Conservation (phyloP, 1,140 invertebrate species). For the Aporrectodea caliginosa region DNA sequence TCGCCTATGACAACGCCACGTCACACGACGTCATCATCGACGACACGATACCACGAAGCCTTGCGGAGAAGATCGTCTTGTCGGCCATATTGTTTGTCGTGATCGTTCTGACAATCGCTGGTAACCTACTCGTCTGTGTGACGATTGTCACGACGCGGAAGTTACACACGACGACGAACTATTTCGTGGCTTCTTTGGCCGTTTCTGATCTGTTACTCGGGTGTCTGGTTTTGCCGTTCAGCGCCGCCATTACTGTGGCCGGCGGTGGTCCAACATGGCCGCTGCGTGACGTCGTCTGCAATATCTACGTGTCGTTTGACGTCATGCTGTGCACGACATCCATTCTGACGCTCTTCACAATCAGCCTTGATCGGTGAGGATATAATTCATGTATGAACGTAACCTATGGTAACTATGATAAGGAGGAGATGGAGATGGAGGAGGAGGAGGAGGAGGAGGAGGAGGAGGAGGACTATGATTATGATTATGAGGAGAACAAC, state of each 20-base stretch:
- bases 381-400: not conserved
- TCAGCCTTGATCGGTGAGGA: constrained; percentile 3
- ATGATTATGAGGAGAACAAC: no score
- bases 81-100: not conserved
- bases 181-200: constrained; percentile 51
- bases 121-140: constrained; percentile 63
- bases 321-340: constrained; percentile 21
- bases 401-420: not conserved
- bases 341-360: constrained; percentile 9
- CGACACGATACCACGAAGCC: not conserved
- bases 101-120: constrained; percentile 44
- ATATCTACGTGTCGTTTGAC: not conserved
- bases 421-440: no score
- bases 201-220: constrained; percentile 51
- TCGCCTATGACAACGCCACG: not conserved
- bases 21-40: not conserved
- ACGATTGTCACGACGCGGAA: constrained; percentile 60
- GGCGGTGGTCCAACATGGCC: constrained; percentile 4
- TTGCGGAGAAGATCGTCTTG: not conserved
- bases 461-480: no score
- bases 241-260: constrained; percentile 50
- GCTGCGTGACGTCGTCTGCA: not conserved
- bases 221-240: constrained; percentile 65
- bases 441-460: no score
- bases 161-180: constrained; percentile 56